These are phyloP conservation scores for Diarsia rubi DNA, from an alignment of 2,888 invertebrate species.

Conservation along the genomic window DNA sequence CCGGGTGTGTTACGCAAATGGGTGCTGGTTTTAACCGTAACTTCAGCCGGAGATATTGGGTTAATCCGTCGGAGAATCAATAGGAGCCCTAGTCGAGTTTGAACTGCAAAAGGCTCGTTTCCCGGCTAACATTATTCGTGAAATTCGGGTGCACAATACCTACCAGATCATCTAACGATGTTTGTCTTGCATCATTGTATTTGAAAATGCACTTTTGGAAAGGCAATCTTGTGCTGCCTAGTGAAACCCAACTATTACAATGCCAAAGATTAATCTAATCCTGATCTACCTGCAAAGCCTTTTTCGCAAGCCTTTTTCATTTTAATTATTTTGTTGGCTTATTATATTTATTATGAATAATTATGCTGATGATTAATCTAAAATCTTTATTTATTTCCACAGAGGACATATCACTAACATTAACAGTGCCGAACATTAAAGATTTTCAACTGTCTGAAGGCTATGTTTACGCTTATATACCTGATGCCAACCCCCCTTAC, in stretches of 20 bases:
- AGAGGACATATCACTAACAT: constrained; percentile 38
- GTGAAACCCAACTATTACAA: not conserved
- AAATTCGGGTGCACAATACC: not conserved
- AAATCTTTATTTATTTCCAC: not conserved
- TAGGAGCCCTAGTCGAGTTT: not conserved
- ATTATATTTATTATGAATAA: too few species aligned
- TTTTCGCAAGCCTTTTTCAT: too few species aligned
- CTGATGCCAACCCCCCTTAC: constrained; percentile 35
- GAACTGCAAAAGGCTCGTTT: not conserved
- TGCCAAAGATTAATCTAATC: too few species aligned
- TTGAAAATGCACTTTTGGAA: not conserved
- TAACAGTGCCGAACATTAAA: constrained; percentile 29
- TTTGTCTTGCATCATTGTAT: not conserved
- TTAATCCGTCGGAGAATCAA: not conserved
- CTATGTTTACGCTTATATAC: constrained; percentile 31
- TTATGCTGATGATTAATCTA: not conserved
- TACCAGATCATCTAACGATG: not conserved
- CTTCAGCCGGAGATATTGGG: not conserved
- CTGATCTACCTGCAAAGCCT: too few species aligned
- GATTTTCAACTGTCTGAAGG: constrained; percentile 20
- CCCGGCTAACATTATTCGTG: not conserved
- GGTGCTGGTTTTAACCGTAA: not conserved
- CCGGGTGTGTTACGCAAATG: not conserved
- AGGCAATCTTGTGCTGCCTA: not conserved
- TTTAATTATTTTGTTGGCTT: too few species aligned